A percentile compares a stretch with the other conserved stretches of the same genome.
Conservation (phyloP, 2,113 vertebrate species). For the Aphyosemion australe region DNA sequence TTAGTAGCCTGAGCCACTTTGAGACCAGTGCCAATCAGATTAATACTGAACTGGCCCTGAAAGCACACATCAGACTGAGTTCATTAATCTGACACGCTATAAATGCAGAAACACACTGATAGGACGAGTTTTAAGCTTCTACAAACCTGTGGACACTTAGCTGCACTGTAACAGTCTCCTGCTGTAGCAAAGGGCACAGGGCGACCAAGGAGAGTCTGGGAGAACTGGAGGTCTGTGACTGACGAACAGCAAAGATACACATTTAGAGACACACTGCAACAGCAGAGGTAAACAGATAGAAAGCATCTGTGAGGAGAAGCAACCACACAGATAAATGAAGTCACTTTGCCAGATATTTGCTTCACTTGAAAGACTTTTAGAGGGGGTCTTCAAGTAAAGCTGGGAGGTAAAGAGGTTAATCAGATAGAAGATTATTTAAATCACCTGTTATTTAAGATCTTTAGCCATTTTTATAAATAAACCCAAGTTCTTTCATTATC, state of each 20-base stretch:
- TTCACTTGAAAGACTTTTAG: neutral
- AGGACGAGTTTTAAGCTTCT: neutral
- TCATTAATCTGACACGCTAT: neutral
- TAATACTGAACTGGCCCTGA: constrained; percentile 96
- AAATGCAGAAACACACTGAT: neutral
- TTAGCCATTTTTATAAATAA: neutral
- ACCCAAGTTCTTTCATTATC: no score
- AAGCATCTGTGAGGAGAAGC: constrained; percentile 14
- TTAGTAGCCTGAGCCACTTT: constrained; percentile 84
- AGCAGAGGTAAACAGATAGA: constrained; percentile 43
- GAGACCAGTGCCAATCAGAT: constrained; percentile 90
- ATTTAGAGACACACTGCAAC: constrained; percentile 42
- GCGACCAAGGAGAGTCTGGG: constrained; percentile 83
- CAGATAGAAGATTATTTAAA: neutral
- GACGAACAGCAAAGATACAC: constrained; percentile 50
- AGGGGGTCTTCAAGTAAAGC: neutral
- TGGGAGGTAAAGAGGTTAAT: neutral
- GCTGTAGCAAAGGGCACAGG: constrained; percentile 88
- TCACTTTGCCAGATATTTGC: constrained; percentile 16
- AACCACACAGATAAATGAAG: constrained; percentile 23
- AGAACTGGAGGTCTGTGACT: constrained; percentile 90
- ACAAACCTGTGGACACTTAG: constrained; percentile 88
- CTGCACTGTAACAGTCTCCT: constrained; percentile 91
- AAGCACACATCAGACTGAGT: constrained; percentile 11
- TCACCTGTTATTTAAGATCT: neutral